These are phyloP conservation scores for Orestias chungarensis DNA, from an alignment of 2,797 vertebrate species.

Conservation along the genomic window DNA sequence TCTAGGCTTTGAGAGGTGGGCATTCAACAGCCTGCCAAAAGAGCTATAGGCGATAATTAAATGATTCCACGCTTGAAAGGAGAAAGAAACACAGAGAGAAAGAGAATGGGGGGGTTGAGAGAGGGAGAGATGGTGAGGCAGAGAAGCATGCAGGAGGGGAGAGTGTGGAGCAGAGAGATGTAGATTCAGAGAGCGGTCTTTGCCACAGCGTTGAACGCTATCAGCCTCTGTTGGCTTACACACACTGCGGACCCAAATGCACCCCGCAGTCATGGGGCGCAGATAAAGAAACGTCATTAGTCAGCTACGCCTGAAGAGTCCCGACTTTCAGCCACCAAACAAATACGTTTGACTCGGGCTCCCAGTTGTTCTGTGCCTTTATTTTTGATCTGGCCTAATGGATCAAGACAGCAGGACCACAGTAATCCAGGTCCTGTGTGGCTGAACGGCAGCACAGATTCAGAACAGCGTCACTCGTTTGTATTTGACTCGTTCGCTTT, in stretches of 20 bases:
- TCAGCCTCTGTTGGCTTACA: slow-evolving; percentile 64
- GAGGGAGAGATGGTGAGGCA: slow-evolving; percentile 33
- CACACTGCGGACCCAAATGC: slow-evolving; percentile 46
- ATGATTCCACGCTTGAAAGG: slow-evolving; percentile 81
- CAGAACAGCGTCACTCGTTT: neutral
- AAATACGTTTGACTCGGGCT: slow-evolving; percentile 39
- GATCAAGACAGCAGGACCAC: neutral
- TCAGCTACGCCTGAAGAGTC: slow-evolving; percentile 66
- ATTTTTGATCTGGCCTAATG: slow-evolving; percentile 15
- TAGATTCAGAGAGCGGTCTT: slow-evolving; percentile 51
- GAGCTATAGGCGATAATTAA: slow-evolving; percentile 85
- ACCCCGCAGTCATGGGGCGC: slow-evolving; percentile 53
- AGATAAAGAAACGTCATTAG: slow-evolving; percentile 69
- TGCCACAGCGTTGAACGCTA: slow-evolving; percentile 60
- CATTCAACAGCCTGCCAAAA: slow-evolving; percentile 85
- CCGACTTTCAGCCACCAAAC: slow-evolving; percentile 51
- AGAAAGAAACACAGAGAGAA: slow-evolving; percentile 72
- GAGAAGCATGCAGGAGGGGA: slow-evolving; percentile 13
- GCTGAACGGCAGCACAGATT: neutral
- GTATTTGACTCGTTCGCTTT: neutral
- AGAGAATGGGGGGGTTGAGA: slow-evolving; percentile 34
- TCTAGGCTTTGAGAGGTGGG: slow-evolving; percentile 79
- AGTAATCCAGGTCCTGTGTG: neutral
- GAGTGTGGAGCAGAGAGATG: slow-evolving; percentile 48
- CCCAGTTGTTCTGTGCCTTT: slow-evolving; percentile 22